These are phyloP conservation scores for Sus cebifrons DNA, from an alignment of 2,797 vertebrate genomes.

Conservation along the genomic window DNA sequence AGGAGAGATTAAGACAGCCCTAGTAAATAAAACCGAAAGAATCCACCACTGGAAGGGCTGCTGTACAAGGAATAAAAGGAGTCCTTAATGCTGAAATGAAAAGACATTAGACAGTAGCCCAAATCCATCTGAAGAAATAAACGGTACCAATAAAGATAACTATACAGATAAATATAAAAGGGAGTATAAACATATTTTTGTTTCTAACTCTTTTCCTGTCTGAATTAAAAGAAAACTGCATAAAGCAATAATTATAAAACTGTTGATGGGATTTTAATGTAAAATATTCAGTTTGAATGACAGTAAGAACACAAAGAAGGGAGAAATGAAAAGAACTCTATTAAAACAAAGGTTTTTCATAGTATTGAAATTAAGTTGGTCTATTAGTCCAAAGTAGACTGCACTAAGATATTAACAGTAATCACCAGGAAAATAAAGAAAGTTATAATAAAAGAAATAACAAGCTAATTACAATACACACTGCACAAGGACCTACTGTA, in stretches of 20 bases:
- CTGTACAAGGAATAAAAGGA: constrained; percentile 12
- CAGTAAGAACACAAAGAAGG: not conserved
- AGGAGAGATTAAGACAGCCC: not conserved
- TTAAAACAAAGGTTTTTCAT: not conserved
- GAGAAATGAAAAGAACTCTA: not conserved
- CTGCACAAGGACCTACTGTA: not conserved
- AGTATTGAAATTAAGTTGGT: not conserved
- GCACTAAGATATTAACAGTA: not conserved
- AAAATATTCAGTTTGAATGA: constrained; percentile 8
- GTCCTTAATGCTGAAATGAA: constrained; percentile 19
- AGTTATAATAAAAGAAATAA: constrained; percentile 16
- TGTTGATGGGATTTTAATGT: not conserved
- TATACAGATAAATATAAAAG: not conserved
- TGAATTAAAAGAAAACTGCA: constrained; percentile 25
- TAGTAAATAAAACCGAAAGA: not conserved
- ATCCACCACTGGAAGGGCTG: not conserved
- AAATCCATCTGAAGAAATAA: constrained; percentile 39
- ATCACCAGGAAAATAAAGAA: constrained; percentile 42
- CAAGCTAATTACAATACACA: not conserved
- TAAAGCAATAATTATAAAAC: constrained; percentile 46
- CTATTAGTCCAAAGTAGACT: constrained; percentile 21
- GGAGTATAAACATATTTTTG: not conserved
- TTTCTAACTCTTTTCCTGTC: constrained; percentile 5
- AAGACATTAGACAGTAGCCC: not conserved
- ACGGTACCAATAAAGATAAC: constrained; percentile 2